Conservation (phyloP, 2,113 vertebrate species). For the Caranx ignobilis region DNA sequence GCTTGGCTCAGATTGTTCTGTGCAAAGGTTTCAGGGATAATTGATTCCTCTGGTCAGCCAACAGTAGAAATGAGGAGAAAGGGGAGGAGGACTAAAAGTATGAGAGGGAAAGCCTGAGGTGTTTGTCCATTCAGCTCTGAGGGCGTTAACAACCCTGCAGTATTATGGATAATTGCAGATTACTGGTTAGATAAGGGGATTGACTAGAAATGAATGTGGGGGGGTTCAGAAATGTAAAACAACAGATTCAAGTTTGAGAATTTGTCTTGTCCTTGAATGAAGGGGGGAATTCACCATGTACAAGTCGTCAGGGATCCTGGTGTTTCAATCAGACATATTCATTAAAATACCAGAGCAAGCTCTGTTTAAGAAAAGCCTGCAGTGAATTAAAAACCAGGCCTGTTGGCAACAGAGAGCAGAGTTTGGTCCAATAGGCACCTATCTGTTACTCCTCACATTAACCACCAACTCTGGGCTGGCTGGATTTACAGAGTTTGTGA, state of each 20-base stretch:
- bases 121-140: slow-evolving; percentile 62
- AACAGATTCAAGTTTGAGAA: slow-evolving; percentile 22
- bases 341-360: slow-evolving; percentile 48
- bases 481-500: slow-evolving; percentile 36
- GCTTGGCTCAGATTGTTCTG: slow-evolving; percentile 46
- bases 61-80: slow-evolving; percentile 52
- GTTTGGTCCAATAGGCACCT: slow-evolving; percentile 41
- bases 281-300: neutral
- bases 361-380: slow-evolving; percentile 15
- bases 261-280: slow-evolving; percentile 30
- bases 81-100: slow-evolving; percentile 42
- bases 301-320: slow-evolving; percentile 5
- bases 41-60: slow-evolving; percentile 68
- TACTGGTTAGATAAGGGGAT: slow-evolving; percentile 71
- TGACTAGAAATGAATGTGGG: slow-evolving; percentile 43
- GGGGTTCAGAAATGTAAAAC: slow-evolving; percentile 47
- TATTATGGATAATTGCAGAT: slow-evolving; percentile 71
- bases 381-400: slow-evolving; percentile 45
- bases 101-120: slow-evolving; percentile 43
- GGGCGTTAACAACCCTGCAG: slow-evolving; percentile 54
- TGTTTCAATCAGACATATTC: slow-evolving; percentile 36
- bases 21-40: slow-evolving; percentile 60
- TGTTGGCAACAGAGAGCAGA: slow-evolving; percentile 34
- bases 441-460: slow-evolving; percentile 47
- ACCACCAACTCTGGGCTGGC: slow-evolving; percentile 32